Base-by-base conservation (phyloP, 37 sponge, comb jelly and placozoan species). In the Haliclona indistincta region DNA sequence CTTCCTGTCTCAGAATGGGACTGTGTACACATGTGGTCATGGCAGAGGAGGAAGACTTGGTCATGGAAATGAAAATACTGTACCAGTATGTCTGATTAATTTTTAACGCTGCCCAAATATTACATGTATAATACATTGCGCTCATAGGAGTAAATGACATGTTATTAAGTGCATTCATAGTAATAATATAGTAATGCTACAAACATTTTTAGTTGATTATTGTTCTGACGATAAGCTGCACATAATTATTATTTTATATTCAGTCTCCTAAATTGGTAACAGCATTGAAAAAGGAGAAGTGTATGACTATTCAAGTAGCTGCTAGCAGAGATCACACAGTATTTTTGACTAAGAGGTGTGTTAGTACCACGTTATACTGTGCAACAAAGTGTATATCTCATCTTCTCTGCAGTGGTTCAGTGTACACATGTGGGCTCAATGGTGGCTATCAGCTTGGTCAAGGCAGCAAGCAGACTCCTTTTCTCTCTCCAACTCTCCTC, bases 11-110 rank as follows among this genome's bases (percentile, higher is more conserved):
- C 38, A 78, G 51, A 40, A 40, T 47, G 99, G 99, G 0, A 40
- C 15, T 23, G 95, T 98, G 33, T 78, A 84, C 67, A 88, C 94
- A 23, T 93, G 96, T 92, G 99, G 99, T 25, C 84, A 86, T 74
- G 99, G 99, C 0, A 43, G 64, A 20, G 99, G 99, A 41, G 96
- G 97, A 2, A 73, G 99, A 44, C 87, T 98, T 10, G 99, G 99
- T 6, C 91, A 94, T 74, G 96, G 89, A 25, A 77, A 83, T 69
- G 93, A 95, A 63, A 75, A 84, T 19, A 87, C 91, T 39, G 22
- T 84, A 4, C 56, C 85, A 42, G 91, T 90, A 72, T 66, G 90
- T 36, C 6, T 39, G 28, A 0, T 41, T 36, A 61, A 3, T n/a
- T n/a, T n/a, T n/a, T n/a, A n/a, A n/a, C n/a, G n/a, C n/a, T n/a